phyloP scores from a whole-genome alignment of 2,113 vertebrate species.

The Crotalus horridus region DNA sequence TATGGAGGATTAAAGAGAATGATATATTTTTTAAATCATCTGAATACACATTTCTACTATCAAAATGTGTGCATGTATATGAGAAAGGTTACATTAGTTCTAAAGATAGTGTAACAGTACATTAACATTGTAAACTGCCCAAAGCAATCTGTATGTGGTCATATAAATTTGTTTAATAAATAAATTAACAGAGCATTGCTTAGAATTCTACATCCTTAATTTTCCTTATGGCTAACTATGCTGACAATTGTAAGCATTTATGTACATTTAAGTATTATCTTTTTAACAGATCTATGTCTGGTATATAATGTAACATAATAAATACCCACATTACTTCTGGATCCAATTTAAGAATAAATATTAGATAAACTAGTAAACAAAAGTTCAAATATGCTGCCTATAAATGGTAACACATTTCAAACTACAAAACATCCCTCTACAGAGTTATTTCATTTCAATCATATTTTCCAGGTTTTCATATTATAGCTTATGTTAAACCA shows the following conservation, averaged over 20 bases:
- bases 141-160: not conserved
- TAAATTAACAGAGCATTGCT: not conserved
- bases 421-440: not conserved
- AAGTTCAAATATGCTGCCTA: not conserved
- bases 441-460: not conserved
- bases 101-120: not conserved
- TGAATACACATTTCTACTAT: not conserved
- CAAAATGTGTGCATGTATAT: not conserved
- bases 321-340: not conserved
- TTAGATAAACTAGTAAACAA: not conserved
- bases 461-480: conserved; percentile 14
- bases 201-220: not conserved
- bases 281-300: not conserved
- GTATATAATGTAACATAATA: not conserved
- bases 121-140: not conserved
- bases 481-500: not conserved
- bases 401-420: not conserved
- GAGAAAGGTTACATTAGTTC: not conserved
- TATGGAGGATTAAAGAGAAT: not conserved
- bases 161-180: not conserved
- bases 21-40: not conserved
- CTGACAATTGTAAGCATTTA: not conserved
- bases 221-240: not conserved
- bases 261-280: not conserved
- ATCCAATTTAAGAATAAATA: not conserved